Percentiles rank a stretch among this genome's conserved stretches.
These are phyloP conservation scores for Tyto alba DNA, from an alignment of 2,113 vertebrate species.

Conservation along the genomic window DNA sequence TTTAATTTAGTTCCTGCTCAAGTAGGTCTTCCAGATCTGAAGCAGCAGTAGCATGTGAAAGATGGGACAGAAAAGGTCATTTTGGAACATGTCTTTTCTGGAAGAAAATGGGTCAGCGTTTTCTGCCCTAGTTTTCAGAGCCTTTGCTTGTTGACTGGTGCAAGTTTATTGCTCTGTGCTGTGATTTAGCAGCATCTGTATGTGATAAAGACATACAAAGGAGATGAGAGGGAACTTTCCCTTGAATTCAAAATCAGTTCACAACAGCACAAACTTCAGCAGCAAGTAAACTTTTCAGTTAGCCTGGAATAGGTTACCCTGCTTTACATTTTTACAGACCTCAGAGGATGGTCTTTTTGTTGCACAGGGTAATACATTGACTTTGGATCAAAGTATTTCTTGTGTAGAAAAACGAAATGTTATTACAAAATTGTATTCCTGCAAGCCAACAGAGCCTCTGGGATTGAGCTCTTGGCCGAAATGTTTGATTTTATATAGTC, in stretches of 20 bases:
- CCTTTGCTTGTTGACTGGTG: background rate
- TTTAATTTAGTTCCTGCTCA: background rate
- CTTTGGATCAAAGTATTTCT: background rate
- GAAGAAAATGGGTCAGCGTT: slow-evolving; percentile 27
- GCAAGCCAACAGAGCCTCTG: background rate
- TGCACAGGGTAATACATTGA: no score
- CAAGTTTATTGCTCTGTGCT: background rate
- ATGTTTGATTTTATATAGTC: background rate
- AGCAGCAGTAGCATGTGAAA: background rate
- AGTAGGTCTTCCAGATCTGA: background rate
- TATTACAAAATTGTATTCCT: background rate
- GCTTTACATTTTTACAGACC: background rate
- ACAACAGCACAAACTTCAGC: background rate
- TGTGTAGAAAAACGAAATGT: background rate
- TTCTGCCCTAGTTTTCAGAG: slow-evolving; percentile 30
- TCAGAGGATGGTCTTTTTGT: background rate
- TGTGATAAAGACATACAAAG: background rate
- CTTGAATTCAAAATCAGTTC: background rate
- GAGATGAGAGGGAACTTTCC: background rate
- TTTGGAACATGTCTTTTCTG: background rate
- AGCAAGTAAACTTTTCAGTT: background rate
- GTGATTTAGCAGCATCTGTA: background rate
- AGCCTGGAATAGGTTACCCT: background rate
- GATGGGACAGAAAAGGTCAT: background rate
- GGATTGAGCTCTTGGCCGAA: background rate